Conservation (phyloP, 2,113 vertebrate genomes). For the Sylvietta virens region DNA sequence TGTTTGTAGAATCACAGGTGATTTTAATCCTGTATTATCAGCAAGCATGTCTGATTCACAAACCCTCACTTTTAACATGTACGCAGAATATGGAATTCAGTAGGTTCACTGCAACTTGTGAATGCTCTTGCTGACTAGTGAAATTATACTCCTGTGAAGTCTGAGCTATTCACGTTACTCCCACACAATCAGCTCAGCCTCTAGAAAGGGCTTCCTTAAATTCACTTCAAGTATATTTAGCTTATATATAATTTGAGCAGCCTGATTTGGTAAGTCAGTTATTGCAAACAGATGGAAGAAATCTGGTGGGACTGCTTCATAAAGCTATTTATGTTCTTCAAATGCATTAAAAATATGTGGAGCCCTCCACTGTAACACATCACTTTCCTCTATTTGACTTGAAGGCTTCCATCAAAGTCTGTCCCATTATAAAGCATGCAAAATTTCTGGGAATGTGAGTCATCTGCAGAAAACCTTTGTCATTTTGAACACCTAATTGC, state of each 20-base stretch:
- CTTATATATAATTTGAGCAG: neutral
- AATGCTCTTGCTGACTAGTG: neutral
- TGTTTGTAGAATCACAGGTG: neutral
- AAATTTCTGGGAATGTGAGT: neutral
- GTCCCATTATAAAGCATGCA: neutral
- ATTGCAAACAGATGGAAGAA: neutral
- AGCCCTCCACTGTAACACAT: neutral
- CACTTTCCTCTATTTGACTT: neutral
- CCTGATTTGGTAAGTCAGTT: neutral
- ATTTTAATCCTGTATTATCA: neutral
- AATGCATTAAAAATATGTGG: neutral
- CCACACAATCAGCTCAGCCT: neutral
- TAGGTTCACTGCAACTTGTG: neutral
- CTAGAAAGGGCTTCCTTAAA: neutral
- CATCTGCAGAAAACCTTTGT: neutral
- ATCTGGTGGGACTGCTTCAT: neutral
- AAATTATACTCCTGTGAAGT: neutral
- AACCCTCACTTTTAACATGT: neutral
- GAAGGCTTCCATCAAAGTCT: neutral
- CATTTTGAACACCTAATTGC: neutral
- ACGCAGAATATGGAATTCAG: neutral
- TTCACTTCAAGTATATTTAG: neutral
- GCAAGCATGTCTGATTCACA: neutral
- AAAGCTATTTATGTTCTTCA: neutral
- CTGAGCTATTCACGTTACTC: neutral